Conservation (phyloP, 1,140 invertebrate genomes). For the Lasioglossum albipes region DNA sequence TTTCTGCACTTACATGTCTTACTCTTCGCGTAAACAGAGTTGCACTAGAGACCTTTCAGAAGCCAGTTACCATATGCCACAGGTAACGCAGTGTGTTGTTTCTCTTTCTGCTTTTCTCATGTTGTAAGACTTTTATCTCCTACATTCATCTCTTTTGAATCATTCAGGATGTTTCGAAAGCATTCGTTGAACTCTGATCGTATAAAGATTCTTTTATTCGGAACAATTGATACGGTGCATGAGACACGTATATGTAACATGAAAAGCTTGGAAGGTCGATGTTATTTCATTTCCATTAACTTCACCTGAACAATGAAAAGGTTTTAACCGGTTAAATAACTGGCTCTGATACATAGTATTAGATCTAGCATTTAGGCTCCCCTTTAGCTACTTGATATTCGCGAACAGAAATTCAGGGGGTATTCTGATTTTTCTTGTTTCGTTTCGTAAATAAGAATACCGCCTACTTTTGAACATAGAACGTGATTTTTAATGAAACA, state of each 20-base stretch:
- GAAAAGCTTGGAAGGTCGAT: constrained; percentile 7
- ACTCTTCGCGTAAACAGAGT: constrained; percentile 56
- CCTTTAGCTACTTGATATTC: constrained; percentile 3
- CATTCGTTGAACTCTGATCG: no score
- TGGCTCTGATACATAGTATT: constrained; percentile 33
- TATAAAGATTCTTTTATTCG: neutral
- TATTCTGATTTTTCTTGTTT: no score
- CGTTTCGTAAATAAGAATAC: no score
- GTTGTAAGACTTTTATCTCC: constrained; percentile 16
- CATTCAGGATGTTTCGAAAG: no score
- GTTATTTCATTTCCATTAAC: constrained; percentile 12
- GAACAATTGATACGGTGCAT: constrained; percentile 10
- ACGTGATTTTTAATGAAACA: constrained; percentile 29
- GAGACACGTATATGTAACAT: constrained; percentile 42
- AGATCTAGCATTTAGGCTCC: neutral
- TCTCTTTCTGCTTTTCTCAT: constrained; percentile 57
- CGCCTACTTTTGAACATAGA: constrained; percentile 35
- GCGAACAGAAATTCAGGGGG: neutral
- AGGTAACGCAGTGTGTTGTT: constrained; percentile 56
- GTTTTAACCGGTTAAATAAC: constrained; percentile 14
- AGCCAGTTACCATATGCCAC: constrained; percentile 58
- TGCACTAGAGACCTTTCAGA: constrained; percentile 60
- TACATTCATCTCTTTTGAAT: neutral
- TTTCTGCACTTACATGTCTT: constrained; percentile 61
- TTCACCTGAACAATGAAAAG: neutral